Evolutionary conservation across 2,113 vertebrate genomes (phyloP).

Genomic region (Saguinus imperator): DNA sequence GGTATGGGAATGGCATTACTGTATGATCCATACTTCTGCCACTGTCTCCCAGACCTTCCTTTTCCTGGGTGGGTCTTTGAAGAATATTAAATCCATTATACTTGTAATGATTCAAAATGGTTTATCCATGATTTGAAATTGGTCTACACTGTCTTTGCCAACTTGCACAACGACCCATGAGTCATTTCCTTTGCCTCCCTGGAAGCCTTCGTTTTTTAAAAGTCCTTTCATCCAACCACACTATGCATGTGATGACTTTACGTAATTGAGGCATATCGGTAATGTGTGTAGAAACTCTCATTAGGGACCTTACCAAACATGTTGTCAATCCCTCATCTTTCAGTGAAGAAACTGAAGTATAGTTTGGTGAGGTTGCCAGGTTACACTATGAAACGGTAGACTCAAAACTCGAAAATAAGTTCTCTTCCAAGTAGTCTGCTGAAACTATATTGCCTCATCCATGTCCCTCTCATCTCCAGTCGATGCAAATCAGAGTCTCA

Average conservation of each 20-base stretch:
- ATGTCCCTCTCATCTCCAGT: not conserved
- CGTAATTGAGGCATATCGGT: not conserved
- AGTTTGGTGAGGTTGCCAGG: not conserved
- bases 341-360: not conserved
- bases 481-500: not conserved
- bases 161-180: not conserved
- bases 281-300: not conserved
- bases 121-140: conserved; percentile 16
- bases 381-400: not conserved
- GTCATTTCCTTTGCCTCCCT: conserved; percentile 28
- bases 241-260: not conserved
- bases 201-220: not conserved
- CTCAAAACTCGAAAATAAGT: not conserved
- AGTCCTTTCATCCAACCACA: not conserved
- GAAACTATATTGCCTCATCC: not conserved
- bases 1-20: not conserved
- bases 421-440: not conserved
- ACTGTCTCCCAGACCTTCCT: not conserved
- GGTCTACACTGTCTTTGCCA: not conserved
- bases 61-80: conserved; percentile 25
- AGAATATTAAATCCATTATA: not conserved
- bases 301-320: not conserved
- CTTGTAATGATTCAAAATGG: conserved; percentile 21
- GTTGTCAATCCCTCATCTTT: not conserved
- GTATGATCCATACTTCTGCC: no score